Base-by-base conservation (phyloP, 1,140 invertebrate genomes). In the Stegodyphus mimosarum region DNA sequence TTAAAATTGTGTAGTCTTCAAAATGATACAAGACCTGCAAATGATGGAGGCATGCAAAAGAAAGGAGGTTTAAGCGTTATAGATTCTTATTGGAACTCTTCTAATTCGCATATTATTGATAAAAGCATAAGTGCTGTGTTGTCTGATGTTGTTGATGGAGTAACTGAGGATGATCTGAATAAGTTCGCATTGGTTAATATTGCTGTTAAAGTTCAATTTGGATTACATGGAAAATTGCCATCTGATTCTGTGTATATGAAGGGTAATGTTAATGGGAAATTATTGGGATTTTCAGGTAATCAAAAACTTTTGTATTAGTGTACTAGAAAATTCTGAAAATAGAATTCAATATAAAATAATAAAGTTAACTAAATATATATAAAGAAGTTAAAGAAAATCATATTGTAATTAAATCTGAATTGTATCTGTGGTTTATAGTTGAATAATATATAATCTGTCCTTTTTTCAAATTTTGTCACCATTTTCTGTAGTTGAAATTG, bases 81-180 rank as follows among this genome's bases (percentile, higher is more conserved):
- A n/a, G 69, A 72, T 33, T 75, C 48, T 55, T 49, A 64, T 7
- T 66, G 66, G 6, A 79, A 52, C 63, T 87, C 71, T 67, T 83
- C 86, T 13, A 33, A 33, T 33, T 53, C 87, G 49, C 87, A 90
- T 89, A 18, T 85, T 76, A 85, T 88, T 17, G 87, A 85, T 80
- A 69, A 85, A 13, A 75, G 81, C 66, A 51, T 88, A 79, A 63
- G 84, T 60, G 79, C 84, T 71, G 67, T 87, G 33, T 72, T 87
- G 13, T 80, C 84, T 33, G 69, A 87, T 80, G 69, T 83, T n/a
- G 78, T 83, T 49, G 78, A 79, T 33, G 48, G 60, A 53, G 76
- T 55, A 52, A 64, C 53, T 13, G 55, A 77, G 33, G 73, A 70
- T 7, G 49, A 67, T 11, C 53, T 53, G 15, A 7, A 66, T 51